phyloP scores from a whole-genome alignment of 1,140 invertebrate species.

The Orchestia grillus region DNA sequence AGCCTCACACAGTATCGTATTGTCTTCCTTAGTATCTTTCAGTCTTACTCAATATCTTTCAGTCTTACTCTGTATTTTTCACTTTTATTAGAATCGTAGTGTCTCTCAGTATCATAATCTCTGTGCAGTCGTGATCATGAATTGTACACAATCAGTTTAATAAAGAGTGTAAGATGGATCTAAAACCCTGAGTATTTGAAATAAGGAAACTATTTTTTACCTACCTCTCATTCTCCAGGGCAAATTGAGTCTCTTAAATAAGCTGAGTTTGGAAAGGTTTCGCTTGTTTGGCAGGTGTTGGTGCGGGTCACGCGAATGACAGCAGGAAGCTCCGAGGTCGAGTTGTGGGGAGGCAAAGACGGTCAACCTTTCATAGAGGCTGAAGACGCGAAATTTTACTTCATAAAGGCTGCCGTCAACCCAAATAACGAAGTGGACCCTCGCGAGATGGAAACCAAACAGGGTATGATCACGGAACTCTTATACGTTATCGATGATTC shows the following conservation, averaged over 20 bases:
- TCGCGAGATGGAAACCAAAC: constrained; percentile 62
- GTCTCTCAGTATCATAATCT: too few species aligned
- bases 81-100: too few species aligned
- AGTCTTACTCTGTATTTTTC: too few species aligned
- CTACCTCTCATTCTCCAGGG: background rate
- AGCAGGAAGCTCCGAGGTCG: constrained; percentile 62
- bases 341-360: constrained; percentile 67
- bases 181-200: too few species aligned
- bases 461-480: constrained; percentile 66
- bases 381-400: constrained; percentile 65
- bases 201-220: background rate
- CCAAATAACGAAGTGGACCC: constrained; percentile 62
- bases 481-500: constrained; percentile 63
- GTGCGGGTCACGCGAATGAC: constrained; percentile 65
- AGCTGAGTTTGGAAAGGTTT: background rate
- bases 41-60: too few species aligned
- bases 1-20: too few species aligned
- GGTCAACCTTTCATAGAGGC: constrained; percentile 60
- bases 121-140: too few species aligned
- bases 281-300: constrained; percentile 60
- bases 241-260: background rate
- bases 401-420: constrained; percentile 67
- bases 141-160: too few species aligned
- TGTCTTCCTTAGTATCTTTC: too few species aligned
- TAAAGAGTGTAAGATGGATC: too few species aligned